Base-by-base conservation (phyloP, 2,888 invertebrate species). In the Cryptophagus acutangulus region DNA sequence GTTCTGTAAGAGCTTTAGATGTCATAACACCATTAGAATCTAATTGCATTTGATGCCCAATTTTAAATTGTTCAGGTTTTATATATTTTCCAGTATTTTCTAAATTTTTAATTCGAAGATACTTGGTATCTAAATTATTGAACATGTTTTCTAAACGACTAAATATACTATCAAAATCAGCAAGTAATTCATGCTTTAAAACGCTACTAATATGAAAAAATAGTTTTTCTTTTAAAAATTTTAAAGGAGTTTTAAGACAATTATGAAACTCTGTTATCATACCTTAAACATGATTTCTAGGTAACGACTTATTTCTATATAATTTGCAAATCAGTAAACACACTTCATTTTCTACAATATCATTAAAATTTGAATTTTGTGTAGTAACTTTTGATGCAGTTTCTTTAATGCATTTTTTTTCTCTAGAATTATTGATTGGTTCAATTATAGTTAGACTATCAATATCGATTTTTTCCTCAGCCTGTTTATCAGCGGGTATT, bases 101-200 rank as follows among this genome's bases (percentile, higher is more conserved):
- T 15, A 46, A 36, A 31, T 35, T 33, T 26, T 46, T 43, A 6
- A 46, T 35, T 17, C 46, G 20, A 6, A 37, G 8, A 34, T 43
- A 25, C 16, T 43, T 43, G 35, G 17, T 38, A 14, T 46, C 10
- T 8, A 46, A 33, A 26, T 34, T 34, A 17, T 18, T n/a, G n/a
- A n/a, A n/a, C n/a, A n/a, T n/a, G n/a, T n/a, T n/a, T n/a, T n/a
- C n/a, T n/a, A n/a, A n/a, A n/a, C n/a, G n/a, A n/a, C n/a, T 16
- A 17, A 46, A 43, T 20, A 43, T 17, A 15, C 40, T 40, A 15
- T 40, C 26, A 29, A 43, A 40, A 33, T 20, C 26, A n/a, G 15
- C 3, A 13, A 43, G 9, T 18, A 20, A 20, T 20, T n/a, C n/a
- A n/a, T n/a, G n/a, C n/a, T n/a, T n/a, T n/a, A n/a, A n/a, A n/a